A percentile compares a stretch with the other conserved stretches of the same genome.
Conservation (phyloP, 2,888 invertebrate species). For the Lasius fuliginosus region DNA sequence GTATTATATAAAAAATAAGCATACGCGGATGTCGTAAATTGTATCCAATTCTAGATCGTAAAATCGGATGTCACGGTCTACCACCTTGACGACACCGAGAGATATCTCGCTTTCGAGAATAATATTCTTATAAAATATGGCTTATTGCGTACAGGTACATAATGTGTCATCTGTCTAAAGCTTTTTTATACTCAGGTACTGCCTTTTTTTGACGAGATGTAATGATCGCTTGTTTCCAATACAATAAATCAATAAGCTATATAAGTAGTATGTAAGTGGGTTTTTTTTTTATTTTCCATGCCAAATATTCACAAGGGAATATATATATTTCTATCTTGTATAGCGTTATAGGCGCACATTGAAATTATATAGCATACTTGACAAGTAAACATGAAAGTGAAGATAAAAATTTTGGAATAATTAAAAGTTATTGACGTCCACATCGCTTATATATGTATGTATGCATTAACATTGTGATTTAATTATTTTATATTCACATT, state of each 20-base stretch:
- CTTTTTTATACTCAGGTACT: slow-evolving; percentile 8
- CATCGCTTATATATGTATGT: background rate
- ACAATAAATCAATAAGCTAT: background rate
- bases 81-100: slow-evolving; percentile 78
- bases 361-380: background rate
- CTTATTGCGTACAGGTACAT: slow-evolving; percentile 36
- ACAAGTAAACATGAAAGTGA: background rate
- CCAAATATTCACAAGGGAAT: background rate
- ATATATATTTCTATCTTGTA: background rate
- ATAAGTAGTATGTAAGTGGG: background rate
- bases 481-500: too few species aligned
- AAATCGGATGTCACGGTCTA: slow-evolving; percentile 79
- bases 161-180: slow-evolving; percentile 55
- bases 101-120: slow-evolving; percentile 63
- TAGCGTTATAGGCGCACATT: background rate
- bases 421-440: background rate
- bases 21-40: slow-evolving; percentile 80
- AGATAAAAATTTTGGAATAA: background rate
- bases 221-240: background rate
- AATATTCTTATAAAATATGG: slow-evolving; percentile 68
- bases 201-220: background rate
- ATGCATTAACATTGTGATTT: background rate
- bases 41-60: slow-evolving; percentile 81
- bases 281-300: background rate
- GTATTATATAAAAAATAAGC: slow-evolving; percentile 68